A percentile compares a stretch with the other conserved stretches of the same genome.
phyloP scores from a whole-genome alignment of 53 echinoderm and acorn worm species.

The Actinopyga echinites region DNA sequence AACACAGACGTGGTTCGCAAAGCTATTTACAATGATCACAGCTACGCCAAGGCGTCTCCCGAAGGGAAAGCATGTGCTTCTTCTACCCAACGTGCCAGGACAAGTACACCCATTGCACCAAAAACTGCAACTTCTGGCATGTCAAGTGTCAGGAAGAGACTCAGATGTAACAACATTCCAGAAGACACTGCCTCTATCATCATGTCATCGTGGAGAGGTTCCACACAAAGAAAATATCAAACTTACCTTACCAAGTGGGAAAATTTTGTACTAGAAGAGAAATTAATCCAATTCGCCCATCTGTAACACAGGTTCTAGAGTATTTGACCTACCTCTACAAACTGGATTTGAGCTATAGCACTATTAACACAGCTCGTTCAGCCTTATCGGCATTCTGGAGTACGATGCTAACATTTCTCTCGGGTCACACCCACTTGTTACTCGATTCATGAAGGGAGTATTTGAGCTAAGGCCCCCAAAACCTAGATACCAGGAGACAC shows the following conservation, averaged over 20 bases:
- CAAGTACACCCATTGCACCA: background rate
- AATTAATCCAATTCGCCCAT: too few species aligned
- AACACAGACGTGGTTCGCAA: slow-evolving; percentile 23
- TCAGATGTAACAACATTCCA: slow-evolving; percentile 1
- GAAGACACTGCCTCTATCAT: slow-evolving; percentile 4
- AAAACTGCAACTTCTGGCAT: background rate
- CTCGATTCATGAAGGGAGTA: slow-evolving; percentile 11
- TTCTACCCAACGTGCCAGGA: background rate
- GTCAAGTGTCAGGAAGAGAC: background rate
- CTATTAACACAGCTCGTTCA: slow-evolving; percentile 35
- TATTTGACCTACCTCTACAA: slow-evolving; percentile 8
- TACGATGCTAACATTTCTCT: background rate
- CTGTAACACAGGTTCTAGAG: background rate
- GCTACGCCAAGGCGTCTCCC: slow-evolving; percentile 27
- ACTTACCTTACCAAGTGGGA: too few species aligned
- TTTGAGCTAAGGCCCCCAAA: background rate
- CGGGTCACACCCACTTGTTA: slow-evolving; percentile 24
- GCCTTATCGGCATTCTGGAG: slow-evolving; percentile 31
- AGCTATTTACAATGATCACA: slow-evolving; percentile 24
- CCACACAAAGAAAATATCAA: background rate
- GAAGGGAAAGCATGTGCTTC: slow-evolving; percentile 9
- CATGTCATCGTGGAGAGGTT: background rate
- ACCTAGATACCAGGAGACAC: background rate
- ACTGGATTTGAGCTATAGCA: background rate
- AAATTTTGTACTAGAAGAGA: too few species aligned